These are phyloP conservation scores for Oxystoma pomonae DNA, from an alignment of 2,888 invertebrate species.

Conservation along the genomic window DNA sequence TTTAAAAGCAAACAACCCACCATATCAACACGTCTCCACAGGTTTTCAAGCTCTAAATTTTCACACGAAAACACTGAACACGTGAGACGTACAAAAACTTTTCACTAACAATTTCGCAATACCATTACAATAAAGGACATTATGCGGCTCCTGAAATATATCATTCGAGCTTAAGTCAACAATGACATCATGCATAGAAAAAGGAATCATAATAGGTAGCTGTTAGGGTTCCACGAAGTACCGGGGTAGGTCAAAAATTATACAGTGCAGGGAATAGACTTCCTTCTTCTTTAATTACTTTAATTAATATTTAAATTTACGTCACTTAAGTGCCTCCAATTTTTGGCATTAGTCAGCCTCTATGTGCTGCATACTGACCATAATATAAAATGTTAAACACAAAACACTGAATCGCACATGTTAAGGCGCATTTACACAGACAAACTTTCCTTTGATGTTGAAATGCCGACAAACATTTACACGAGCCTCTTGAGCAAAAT, in stretches of 20 bases:
- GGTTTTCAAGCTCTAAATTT: slow-evolving; percentile 7
- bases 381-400: no score
- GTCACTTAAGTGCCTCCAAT: no score
- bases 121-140: background rate
- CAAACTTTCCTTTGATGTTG: no score
- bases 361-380: no score
- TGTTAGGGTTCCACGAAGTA: background rate
- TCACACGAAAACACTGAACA: slow-evolving; percentile 8
- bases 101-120: slow-evolving; percentile 9
- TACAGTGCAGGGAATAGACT: background rate
- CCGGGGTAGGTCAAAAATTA: background rate
- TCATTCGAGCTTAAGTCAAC: slow-evolving; percentile 13
- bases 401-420: no score
- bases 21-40: slow-evolving; percentile 7
- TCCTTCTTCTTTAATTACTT: no score
- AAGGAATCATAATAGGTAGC: background rate
- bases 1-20: no score
- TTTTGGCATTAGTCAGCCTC: no score
- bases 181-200: background rate
- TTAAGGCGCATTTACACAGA: no score
- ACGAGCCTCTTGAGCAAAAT: no score
- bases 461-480: no score
- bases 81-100: slow-evolving; percentile 10
- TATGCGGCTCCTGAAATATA: slow-evolving; percentile 13
- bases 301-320: no score